Percentiles rank a stretch among this genome's conserved stretches.
These are phyloP conservation scores for Stichopus chloronotus DNA, from an alignment of 35 echinoderm and acorn worm genomes.

Conservation along the genomic window DNA sequence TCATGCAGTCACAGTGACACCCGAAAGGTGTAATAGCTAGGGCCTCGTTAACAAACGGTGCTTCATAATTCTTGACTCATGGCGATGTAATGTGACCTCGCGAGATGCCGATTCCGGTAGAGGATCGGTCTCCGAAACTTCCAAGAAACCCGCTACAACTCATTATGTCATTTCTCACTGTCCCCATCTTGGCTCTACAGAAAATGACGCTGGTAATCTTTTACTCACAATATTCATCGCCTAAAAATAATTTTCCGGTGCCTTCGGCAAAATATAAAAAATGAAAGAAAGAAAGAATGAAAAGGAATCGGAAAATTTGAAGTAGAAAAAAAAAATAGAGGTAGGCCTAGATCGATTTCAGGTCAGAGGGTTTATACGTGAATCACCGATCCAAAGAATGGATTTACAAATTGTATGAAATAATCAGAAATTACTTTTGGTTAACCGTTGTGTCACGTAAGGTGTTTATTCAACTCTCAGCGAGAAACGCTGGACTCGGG, in stretches of 20 bases:
- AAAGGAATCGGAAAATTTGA: not conserved
- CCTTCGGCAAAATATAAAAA: not conserved
- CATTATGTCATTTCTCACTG: not conserved
- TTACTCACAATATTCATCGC: constrained; percentile 14
- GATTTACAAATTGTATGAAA: constrained; percentile 8
- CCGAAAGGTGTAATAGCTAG: no score
- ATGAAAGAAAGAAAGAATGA: not conserved
- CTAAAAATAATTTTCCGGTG: constrained; percentile 11
- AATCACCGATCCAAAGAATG: not conserved
- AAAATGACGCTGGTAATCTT: not conserved
- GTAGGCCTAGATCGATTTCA: constrained; percentile 4
- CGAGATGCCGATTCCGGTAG: not conserved
- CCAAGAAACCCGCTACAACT: not conserved
- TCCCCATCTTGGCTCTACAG: not conserved
- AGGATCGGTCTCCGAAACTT: not conserved
- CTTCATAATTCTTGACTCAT: not conserved
- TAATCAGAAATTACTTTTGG: not conserved
- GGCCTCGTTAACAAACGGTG: not conserved
- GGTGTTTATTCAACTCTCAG: constrained; percentile 6
- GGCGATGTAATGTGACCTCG: not conserved
- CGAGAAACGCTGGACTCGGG: not conserved
- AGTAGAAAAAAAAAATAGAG: not conserved
- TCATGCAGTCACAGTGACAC: no score
- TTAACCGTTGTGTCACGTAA: constrained; percentile 46
- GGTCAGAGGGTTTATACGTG: constrained; percentile 11